These are phyloP conservation scores for Vipera latastei DNA, from an alignment of 2,797 vertebrate genomes.

Conservation along the genomic window DNA sequence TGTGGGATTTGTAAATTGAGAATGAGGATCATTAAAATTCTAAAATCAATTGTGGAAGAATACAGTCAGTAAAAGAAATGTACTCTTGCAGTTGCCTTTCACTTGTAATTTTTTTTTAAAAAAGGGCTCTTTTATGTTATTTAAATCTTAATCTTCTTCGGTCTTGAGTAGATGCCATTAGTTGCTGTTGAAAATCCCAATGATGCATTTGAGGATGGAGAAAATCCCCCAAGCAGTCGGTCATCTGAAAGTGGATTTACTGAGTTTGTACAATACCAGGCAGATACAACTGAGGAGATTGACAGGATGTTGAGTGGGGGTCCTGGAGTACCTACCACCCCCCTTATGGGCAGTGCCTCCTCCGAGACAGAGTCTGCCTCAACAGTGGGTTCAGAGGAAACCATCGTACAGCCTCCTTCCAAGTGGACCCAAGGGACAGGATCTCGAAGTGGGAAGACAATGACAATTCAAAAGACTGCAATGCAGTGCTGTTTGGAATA, in stretches of 20 bases:
- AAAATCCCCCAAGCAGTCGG: slow-evolving; percentile 77
- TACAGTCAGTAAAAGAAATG: not conserved
- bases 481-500: slow-evolving; percentile 98
- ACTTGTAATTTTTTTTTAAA: not conserved
- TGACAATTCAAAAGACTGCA: slow-evolving; percentile 85
- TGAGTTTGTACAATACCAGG: slow-evolving; percentile 93
- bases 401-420: slow-evolving; percentile 67
- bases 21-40: not conserved
- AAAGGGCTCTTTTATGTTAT: not conserved
- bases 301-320: slow-evolving; percentile 69
- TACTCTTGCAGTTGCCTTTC: not conserved
- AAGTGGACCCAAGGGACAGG: slow-evolving; percentile 57
- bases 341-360: slow-evolving; percentile 68
- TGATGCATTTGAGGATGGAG: slow-evolving; percentile 86
- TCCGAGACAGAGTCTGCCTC: slow-evolving; percentile 78
- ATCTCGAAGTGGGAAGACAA: slow-evolving; percentile 67
- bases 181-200: slow-evolving; percentile 73
- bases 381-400: slow-evolving; percentile 77
- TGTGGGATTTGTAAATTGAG: not conserved
- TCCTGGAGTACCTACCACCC: slow-evolving; percentile 54
- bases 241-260: slow-evolving; percentile 92
- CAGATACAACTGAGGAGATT: slow-evolving; percentile 77
- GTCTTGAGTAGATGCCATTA: slow-evolving; percentile 65
- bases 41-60: not conserved
- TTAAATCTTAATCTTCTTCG: slow-evolving; percentile 14